Percentiles rank a stretch among this genome's conserved stretches.
These are phyloP conservation scores for Parthenolecanium corni DNA, from an alignment of 2,888 invertebrate genomes.

Conservation along the genomic window DNA sequence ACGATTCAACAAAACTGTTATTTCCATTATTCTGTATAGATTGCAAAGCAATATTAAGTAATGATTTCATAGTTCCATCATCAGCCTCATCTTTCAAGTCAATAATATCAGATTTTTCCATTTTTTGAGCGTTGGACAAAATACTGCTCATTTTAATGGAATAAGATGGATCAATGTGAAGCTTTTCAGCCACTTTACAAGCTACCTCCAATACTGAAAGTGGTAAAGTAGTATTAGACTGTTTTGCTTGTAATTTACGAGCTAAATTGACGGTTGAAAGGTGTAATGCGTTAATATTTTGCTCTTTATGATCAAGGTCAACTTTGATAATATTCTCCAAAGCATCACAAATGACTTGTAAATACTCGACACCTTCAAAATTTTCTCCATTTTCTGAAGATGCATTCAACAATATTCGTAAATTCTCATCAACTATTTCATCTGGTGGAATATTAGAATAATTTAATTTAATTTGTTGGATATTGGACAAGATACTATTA, in stretches of 20 bases:
- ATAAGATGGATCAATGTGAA: slow-evolving; percentile 38
- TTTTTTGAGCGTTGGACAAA: slow-evolving; percentile 35
- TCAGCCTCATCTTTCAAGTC: background rate
- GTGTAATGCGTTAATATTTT: background rate
- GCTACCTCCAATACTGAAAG: slow-evolving; percentile 20
- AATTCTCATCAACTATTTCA: background rate
- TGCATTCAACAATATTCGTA: background rate
- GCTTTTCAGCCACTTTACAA: slow-evolving; percentile 36
- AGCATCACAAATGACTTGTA: background rate
- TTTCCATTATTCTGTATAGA: background rate
- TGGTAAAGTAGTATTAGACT: too few relatives aligned
- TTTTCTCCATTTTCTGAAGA: background rate
- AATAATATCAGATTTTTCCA: background rate
- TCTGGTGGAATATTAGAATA: background rate
- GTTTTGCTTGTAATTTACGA: slow-evolving; percentile 33
- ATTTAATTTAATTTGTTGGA: background rate
- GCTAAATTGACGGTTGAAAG: background rate
- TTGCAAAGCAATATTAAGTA: background rate
- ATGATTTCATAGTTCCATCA: background rate
- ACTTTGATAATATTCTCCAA: background rate
- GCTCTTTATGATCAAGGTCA: background rate
- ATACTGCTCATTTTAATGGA: slow-evolving; percentile 42
- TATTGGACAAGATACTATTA: background rate
- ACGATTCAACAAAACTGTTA: background rate
- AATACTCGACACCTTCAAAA: background rate